A percentile compares a stretch with the other conserved stretches of the same genome.
These are phyloP conservation scores for Malacoctenus gilli DNA, from an alignment of 2,797 vertebrate genomes.

Conservation along the genomic window DNA sequence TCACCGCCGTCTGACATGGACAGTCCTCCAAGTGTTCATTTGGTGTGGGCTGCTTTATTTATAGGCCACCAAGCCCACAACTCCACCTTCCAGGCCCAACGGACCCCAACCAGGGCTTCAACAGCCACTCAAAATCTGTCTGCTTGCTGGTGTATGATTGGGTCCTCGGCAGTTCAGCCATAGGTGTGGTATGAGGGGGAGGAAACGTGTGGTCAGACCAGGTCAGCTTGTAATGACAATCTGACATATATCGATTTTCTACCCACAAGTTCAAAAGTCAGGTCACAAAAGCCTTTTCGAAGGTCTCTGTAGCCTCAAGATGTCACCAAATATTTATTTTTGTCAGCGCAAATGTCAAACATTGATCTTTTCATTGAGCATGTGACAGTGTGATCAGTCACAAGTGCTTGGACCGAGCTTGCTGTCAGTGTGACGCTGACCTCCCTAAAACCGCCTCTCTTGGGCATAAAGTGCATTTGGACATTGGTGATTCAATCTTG, in stretches of 20 bases:
- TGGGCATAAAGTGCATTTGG: neutral
- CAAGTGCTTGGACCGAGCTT: too few species aligned
- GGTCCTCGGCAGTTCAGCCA: too few species aligned
- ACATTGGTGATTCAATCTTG: neutral
- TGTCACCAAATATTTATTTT: constrained; percentile 60
- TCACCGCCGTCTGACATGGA: constrained; percentile 31
- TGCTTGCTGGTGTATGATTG: constrained; percentile 18
- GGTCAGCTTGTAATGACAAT: constrained; percentile 18
- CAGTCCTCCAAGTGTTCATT: constrained; percentile 20
- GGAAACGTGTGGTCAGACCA: constrained; percentile 23
- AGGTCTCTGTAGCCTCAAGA: constrained; percentile 48
- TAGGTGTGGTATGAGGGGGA: neutral
- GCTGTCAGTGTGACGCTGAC: neutral
- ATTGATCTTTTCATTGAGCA: neutral
- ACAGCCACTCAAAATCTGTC: constrained; percentile 9
- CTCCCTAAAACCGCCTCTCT: too few species aligned
- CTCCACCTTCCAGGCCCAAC: constrained; percentile 34
- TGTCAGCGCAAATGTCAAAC: constrained; percentile 19
- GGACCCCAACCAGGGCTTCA: constrained; percentile 28
- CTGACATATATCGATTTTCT: constrained; percentile 54
- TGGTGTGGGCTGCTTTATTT: constrained; percentile 40
- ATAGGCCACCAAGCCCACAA: constrained; percentile 35
- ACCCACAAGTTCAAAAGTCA: constrained; percentile 44
- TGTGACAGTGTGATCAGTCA: neutral
- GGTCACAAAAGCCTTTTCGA: constrained; percentile 58